Evolutionary conservation across 2,797 vertebrate genomes (phyloP), one percentile per base, ranked within the genome.

Genomic region (Lagothrix lagotricha): DNA sequence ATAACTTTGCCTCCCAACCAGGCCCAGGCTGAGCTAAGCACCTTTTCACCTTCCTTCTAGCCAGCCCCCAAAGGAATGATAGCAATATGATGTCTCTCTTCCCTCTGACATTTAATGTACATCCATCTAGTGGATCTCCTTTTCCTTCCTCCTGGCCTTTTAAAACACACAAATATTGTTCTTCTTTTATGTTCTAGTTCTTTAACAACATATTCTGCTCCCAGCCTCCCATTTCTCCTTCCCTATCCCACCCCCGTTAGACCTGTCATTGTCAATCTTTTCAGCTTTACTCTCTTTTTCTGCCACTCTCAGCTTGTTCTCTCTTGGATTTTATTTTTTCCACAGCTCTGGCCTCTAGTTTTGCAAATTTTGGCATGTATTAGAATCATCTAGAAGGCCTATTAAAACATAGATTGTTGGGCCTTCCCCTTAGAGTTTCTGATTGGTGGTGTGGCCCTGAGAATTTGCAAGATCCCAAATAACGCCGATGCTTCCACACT

Each of bases 341-440:
- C 41, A 93, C 2, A 96, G 57, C 8, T 97, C 61, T 75, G 36
- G 26, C 28, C 26, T 93, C 54, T 64, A 88, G 48, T 5, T 81
- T 97, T 92, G 85, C 92, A 92, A 93, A 93, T 91, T 93, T 96
- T 89, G 87, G 46, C 44, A 50, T 57, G 39, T 75, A 83, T 19
- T 72, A 90, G 57, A 85, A 93, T 96, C 36, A 96, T 39, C 81
- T 85, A 88, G 41, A 91, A 91, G 10, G 5, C 14, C 2, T 44
- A 72, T 64, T 92, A 83, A 95, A 97, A 89, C 64, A 88, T 4
- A 73, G 46, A 89, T 15, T 64, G 5, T 46, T 79, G 50, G 39
- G 46, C 22, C 36, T 80, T 12, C 61, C 36, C 33, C 33, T 39
- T 22, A 88, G n/a, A 64, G 19, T 70, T 92, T 95, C 88, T 90